Evolutionary conservation across 2,888 invertebrate species (phyloP).

Genomic region (Corythucha ciliata): DNA sequence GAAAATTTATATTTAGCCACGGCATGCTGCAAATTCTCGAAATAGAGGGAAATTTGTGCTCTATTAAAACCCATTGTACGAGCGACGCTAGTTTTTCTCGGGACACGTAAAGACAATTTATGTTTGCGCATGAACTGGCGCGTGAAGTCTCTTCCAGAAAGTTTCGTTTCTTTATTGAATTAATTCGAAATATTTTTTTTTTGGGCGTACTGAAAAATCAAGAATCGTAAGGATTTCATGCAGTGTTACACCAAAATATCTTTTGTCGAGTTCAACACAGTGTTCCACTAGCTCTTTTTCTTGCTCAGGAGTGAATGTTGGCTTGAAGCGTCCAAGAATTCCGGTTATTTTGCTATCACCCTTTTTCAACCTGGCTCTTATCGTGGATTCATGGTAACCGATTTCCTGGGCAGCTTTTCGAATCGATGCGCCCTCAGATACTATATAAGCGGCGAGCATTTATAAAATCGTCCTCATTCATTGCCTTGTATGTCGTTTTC

Average conservation of each 20-base stretch:
- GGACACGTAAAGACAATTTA: not conserved
- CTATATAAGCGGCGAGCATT: too few species aligned
- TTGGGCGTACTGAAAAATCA: not conserved
- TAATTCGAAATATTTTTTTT: not conserved
- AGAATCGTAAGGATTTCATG: conserved; percentile 1
- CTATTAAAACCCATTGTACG: conserved; percentile 6
- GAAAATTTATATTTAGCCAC: conserved; percentile 3
- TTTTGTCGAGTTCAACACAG: conserved; percentile 1
- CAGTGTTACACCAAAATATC: conserved; percentile 10
- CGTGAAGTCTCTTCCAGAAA: not conserved
- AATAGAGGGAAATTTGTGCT: not conserved
- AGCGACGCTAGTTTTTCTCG: conserved; percentile 5
- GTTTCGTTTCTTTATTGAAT: not conserved
- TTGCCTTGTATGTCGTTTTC: too few species aligned
- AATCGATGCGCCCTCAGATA: too few species aligned
- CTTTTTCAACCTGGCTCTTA: conserved; percentile 1
- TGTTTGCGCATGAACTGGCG: not conserved
- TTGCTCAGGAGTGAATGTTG: conserved; percentile 1
- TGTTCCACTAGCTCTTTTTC: conserved; percentile 1
- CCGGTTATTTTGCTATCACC: not conserved
- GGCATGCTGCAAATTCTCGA: not conserved
- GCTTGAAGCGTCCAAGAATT: not conserved
- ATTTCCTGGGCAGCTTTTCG: too few species aligned
- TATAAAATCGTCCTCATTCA: too few species aligned
- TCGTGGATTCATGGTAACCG: too few species aligned